phyloP scores from a whole-genome alignment of 2,888 invertebrate species.

The Philhelius pedissequus region DNA sequence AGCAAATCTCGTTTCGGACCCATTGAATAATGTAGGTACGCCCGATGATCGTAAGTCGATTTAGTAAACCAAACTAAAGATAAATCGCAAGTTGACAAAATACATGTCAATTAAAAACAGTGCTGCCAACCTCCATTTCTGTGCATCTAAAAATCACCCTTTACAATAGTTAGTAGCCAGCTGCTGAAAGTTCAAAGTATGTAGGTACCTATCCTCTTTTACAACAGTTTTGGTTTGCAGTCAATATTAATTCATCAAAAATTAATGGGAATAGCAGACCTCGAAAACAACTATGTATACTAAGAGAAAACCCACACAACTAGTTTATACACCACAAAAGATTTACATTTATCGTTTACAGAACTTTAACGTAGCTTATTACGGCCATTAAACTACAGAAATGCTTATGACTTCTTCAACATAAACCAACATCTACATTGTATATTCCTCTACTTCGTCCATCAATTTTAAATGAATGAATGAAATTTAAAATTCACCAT shows the following conservation, averaged over 20 bases:
- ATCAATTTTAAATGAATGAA: slow-evolving; percentile 68
- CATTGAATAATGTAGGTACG: too few species aligned
- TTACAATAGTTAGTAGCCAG: too few species aligned
- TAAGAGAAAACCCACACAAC: not conserved
- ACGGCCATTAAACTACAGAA: slow-evolving; percentile 52
- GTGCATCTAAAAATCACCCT: too few species aligned
- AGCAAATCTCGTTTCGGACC: too few species aligned
- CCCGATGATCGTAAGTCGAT: too few species aligned
- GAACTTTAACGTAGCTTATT: slow-evolving; percentile 50
- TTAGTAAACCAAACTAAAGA: too few species aligned
- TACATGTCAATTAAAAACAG: too few species aligned
- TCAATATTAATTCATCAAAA: not conserved
- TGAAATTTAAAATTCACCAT: slow-evolving; percentile 68
- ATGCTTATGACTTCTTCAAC: slow-evolving; percentile 27
- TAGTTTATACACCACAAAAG: slow-evolving; percentile 6
- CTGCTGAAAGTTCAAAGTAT: too few species aligned
- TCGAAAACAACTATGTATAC: not conserved
- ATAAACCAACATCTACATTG: slow-evolving; percentile 24
- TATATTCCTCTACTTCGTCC: slow-evolving; percentile 12
- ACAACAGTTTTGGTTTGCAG: not conserved
- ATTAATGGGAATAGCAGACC: not conserved
- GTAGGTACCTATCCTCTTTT: too few species aligned
- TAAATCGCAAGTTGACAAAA: too few species aligned
- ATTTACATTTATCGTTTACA: slow-evolving; percentile 30
- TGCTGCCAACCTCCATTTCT: too few species aligned